Base-by-base conservation (phyloP, 2,888 invertebrate genomes). In the Philereme vetulata region DNA sequence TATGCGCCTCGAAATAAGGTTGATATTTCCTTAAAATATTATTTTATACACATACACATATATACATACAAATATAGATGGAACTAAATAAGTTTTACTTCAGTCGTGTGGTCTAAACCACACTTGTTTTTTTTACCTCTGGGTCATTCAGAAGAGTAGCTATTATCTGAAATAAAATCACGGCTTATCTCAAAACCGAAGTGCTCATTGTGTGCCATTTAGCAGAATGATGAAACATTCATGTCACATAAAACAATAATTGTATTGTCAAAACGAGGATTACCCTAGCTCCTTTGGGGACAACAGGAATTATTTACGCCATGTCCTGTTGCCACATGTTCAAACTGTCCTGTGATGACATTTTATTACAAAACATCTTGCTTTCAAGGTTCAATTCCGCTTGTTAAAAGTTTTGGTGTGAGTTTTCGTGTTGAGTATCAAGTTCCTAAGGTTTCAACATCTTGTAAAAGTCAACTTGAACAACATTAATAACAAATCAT, bases 201-300 rank as follows among this genome's bases (percentile, higher is more conserved):
- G 44, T 44, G 10, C 43, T 45, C 11, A 34, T 34, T 47, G 10
- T 33, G 4, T 38, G 34, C 34, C 11, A 52, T 49, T 35, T 43
- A 55, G 48, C 48, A 6, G 42, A 9, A 38, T 60, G 55, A 59
- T 59, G 64, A 65, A 67, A 67, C 57, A 66, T 60, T 65, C 59
- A 59, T 63, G 52, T 52, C 51, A 43, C 59, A 44, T 54, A 40
- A 56, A 51, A 35, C 34, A 62, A 65, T 70, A 70, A 66, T 56
- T 63, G 66, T 60, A 56, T 58, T 63, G 69, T 70, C 69, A 70
- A 65, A 63, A 63, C 47, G 44, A 44, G 35, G 62, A 68, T 68
- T 63, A 67, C 60, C 54, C 4, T 36, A 42, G 35, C 9, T 44
- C 60, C 36, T 47, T 5, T 8, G 64, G 52, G 69, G 32, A 11